Conservation (phyloP, 2,888 invertebrate species). For the Coelinius sp. region DNA sequence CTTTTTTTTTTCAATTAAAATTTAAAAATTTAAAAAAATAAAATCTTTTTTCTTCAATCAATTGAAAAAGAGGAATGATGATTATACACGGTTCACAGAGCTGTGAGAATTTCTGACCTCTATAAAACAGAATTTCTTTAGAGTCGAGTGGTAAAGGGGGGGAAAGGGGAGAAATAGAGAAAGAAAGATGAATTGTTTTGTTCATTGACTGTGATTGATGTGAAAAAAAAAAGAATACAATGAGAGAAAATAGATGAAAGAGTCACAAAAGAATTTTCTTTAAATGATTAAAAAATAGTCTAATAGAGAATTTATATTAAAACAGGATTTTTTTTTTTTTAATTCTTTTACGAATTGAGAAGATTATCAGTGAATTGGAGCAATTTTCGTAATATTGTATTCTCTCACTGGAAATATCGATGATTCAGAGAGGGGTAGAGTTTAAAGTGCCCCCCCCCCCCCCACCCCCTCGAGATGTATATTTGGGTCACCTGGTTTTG, state of each 20-base stretch:
- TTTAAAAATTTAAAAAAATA: too few relatives aligned
- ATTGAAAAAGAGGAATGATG: not conserved
- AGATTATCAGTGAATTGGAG: too few relatives aligned
- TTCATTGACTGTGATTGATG: not conserved
- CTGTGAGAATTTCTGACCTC: conserved; percentile 19
- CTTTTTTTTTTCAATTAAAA: too few relatives aligned
- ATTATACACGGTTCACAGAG: conserved; percentile 27
- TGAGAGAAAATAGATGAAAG: not conserved
- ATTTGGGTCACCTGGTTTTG: conserved; percentile 56
- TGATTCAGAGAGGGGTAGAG: not conserved
- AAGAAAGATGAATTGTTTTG: conserved; percentile 1
- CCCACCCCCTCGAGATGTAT: not conserved
- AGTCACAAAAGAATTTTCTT: not conserved
- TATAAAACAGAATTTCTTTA: not conserved
- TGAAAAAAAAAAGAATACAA: not conserved
- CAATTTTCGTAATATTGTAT: too few relatives aligned
- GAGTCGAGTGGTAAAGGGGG: conserved; percentile 3
- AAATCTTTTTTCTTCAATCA: too few relatives aligned
- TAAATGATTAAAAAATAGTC: not conserved
- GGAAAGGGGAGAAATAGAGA: not conserved
- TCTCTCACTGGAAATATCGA: not conserved
- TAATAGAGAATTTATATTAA: not conserved
- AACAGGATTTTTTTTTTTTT: not conserved
- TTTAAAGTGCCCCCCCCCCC: too few relatives aligned
- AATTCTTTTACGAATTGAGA: not conserved